phyloP scores from a whole-genome alignment of 2,888 invertebrate species.

The Hydraecia micacea region DNA sequence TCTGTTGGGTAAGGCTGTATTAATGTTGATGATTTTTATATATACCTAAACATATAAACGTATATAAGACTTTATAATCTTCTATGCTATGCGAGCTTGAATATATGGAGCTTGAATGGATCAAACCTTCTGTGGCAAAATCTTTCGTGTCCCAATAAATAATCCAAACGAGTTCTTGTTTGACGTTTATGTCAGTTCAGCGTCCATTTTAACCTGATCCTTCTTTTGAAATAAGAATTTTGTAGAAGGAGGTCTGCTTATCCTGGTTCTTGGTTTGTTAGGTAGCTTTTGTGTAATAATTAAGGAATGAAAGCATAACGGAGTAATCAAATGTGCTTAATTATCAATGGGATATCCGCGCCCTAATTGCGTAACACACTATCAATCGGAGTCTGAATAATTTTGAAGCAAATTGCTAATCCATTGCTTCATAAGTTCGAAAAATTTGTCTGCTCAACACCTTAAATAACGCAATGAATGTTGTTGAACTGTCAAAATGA shows the following conservation, averaged over 20 bases:
- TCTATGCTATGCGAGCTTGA: background rate
- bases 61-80: background rate
- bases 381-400: too few species aligned
- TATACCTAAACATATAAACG: background rate
- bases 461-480: too few species aligned
- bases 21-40: background rate
- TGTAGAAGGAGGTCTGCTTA: background rate
- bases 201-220: conserved; percentile 33
- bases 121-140: conserved; percentile 25
- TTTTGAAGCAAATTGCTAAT: too few species aligned
- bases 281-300: conserved; percentile 32
- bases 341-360: conserved; percentile 49
- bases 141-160: conserved; percentile 40
- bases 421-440: too few species aligned
- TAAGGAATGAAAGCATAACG: conserved; percentile 24
- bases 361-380: too few species aligned
- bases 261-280: conserved; percentile 21
- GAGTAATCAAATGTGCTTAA: conserved; percentile 42
- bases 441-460: too few species aligned
- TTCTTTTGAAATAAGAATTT: background rate
- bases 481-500: too few species aligned
- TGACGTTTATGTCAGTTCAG: conserved; percentile 53
- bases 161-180: conserved; percentile 60
- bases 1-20: background rate
- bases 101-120: background rate